These are phyloP conservation scores for Peromyscus melanophrys DNA, from an alignment of 2,797 vertebrate genomes.

Conservation along the genomic window DNA sequence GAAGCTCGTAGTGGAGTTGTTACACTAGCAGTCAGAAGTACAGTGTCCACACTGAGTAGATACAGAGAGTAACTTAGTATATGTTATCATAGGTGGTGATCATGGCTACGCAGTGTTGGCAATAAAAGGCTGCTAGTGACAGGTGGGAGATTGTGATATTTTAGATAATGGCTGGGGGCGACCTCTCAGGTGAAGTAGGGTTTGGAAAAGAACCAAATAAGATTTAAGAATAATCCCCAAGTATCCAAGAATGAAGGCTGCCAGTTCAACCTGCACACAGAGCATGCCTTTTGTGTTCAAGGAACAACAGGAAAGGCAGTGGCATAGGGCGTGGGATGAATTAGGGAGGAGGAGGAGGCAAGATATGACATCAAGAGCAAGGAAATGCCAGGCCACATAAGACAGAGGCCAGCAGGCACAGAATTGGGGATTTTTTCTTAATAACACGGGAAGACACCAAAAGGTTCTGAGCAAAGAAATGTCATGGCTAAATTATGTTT, in stretches of 20 bases:
- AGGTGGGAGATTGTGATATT: background rate
- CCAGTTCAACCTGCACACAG: background rate
- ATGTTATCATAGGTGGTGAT: background rate
- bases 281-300: background rate
- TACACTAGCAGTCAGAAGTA: background rate
- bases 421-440: background rate
- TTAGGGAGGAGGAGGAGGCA: background rate
- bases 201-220: background rate
- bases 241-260: background rate
- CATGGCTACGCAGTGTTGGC: background rate
- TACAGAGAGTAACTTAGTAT: background rate
- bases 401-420: background rate
- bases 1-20: background rate
- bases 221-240: background rate
- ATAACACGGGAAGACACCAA: background rate
- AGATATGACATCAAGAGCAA: background rate
- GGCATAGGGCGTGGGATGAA: no score
- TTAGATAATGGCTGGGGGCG: background rate
- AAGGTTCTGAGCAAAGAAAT: constrained; percentile 13
- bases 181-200: background rate
- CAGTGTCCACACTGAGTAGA: background rate
- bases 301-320: background rate
- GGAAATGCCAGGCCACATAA: background rate
- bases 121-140: background rate
- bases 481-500: background rate